phyloP scores from a whole-genome alignment of 2,113 vertebrate species.

The Coptodon bakossiorum region DNA sequence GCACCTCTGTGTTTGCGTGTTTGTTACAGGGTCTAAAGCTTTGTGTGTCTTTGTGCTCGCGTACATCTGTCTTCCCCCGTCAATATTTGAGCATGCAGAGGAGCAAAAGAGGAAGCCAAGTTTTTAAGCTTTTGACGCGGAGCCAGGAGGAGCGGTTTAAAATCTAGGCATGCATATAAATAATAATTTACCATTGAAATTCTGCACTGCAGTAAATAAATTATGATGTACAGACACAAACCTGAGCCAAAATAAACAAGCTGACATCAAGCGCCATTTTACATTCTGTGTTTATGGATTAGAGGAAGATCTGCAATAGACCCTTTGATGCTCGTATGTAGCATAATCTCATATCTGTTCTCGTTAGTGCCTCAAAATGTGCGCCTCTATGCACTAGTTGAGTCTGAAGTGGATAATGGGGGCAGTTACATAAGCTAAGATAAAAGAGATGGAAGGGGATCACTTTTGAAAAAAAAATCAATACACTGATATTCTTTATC shows the following conservation, averaged over 20 bases:
- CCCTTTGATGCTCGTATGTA: constrained; percentile 26
- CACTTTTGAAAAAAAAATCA: constrained; percentile 34
- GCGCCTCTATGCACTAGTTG: constrained; percentile 5
- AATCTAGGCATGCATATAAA: constrained; percentile 21
- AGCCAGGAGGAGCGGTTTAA: constrained; percentile 17
- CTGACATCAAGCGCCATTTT: constrained; percentile 32
- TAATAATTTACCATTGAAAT: constrained; percentile 33
- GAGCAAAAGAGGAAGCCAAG: constrained; percentile 7
- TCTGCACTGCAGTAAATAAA: constrained; percentile 47
- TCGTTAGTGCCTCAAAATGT: constrained; percentile 15
- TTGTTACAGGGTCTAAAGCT: constrained; percentile 7
- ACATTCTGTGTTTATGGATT: constrained; percentile 46
- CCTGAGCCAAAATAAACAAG: constrained; percentile 42
- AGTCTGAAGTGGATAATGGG: constrained; percentile 46
- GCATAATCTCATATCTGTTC: constrained; percentile 19
- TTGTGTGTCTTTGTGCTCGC: constrained; percentile 11
- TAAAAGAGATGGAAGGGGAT: constrained; percentile 40
- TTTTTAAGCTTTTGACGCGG: constrained; percentile 28
- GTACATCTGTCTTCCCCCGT: constrained; percentile 9
- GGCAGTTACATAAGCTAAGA: constrained; percentile 60
- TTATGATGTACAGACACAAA: constrained; percentile 42
- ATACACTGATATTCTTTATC: constrained; percentile 29
- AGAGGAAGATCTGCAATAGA: constrained; percentile 26
- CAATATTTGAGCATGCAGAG: background rate
- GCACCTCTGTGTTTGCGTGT: constrained; percentile 10